Conservation (phyloP, 2,888 invertebrate genomes). For the Tipula helvola region DNA sequence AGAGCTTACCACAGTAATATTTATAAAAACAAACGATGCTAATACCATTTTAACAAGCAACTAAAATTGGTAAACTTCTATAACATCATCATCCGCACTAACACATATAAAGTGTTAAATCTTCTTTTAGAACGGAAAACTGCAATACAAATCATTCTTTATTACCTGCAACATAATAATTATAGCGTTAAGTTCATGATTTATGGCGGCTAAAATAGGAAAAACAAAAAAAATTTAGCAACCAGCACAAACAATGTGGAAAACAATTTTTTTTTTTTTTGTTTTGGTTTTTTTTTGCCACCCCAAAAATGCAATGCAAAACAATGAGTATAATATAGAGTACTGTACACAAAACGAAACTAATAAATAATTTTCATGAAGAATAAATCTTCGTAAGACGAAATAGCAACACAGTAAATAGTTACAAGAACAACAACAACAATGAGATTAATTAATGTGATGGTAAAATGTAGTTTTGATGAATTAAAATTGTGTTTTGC, state of each 20-base stretch:
- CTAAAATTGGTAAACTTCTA: background rate
- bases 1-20: background rate
- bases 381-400: background rate
- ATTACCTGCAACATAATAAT: conserved; percentile 4
- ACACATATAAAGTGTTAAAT: background rate
- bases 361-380: background rate
- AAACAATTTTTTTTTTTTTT: background rate
- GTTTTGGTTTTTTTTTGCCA: background rate
- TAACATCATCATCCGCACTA: background rate
- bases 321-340: background rate
- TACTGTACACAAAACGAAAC: background rate
- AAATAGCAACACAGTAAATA: background rate
- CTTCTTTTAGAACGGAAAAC: background rate
- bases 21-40: too few relatives aligned
- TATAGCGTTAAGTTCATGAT: background rate
- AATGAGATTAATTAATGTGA: background rate
- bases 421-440: background rate
- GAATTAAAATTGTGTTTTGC: background rate
- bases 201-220: background rate
- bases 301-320: background rate
- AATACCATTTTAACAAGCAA: background rate
- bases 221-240: background rate
- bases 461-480: background rate
- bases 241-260: background rate
- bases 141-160: background rate